These are phyloP conservation scores for Prosopocoilus inquinatus DNA, from an alignment of 2,888 invertebrate genomes.

Conservation along the genomic window DNA sequence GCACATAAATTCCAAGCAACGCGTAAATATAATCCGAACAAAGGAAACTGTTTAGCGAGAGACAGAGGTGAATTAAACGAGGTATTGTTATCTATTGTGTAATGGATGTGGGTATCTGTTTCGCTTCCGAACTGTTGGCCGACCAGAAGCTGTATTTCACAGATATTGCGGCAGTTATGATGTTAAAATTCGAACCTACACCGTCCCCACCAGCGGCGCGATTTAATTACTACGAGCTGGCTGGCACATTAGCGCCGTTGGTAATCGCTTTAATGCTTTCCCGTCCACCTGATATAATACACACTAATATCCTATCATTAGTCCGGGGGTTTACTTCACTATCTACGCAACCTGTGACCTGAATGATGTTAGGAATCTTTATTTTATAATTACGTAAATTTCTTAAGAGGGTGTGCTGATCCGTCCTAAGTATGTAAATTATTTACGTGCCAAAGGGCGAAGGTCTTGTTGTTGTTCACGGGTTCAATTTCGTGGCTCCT, in stretches of 20 bases:
- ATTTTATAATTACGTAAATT: too few species aligned
- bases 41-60: constrained; percentile 48
- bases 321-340: neutral
- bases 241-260: constrained; percentile 38
- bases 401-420: too few species aligned
- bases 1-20: constrained; percentile 40
- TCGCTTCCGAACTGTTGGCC: constrained; percentile 40
- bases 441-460: too few species aligned
- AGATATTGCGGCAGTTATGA: constrained; percentile 40
- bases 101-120: constrained; percentile 46
- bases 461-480: too few species aligned
- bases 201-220: constrained; percentile 25
- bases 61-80: constrained; percentile 48
- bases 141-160: constrained; percentile 41
- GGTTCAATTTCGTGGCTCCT: too few species aligned
- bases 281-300: constrained; percentile 28
- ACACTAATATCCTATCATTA: neutral
- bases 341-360: too few species aligned
- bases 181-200: constrained; percentile 34
- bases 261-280: constrained; percentile 40
- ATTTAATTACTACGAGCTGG: constrained; percentile 36
- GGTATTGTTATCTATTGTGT: constrained; percentile 48
- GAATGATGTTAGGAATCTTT: too few species aligned
- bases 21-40: constrained; percentile 45
- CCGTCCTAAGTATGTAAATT: too few species aligned